Evolutionary conservation across 1,140 invertebrate species (phyloP).

Genomic region (Leptoteleia sp.): DNA sequence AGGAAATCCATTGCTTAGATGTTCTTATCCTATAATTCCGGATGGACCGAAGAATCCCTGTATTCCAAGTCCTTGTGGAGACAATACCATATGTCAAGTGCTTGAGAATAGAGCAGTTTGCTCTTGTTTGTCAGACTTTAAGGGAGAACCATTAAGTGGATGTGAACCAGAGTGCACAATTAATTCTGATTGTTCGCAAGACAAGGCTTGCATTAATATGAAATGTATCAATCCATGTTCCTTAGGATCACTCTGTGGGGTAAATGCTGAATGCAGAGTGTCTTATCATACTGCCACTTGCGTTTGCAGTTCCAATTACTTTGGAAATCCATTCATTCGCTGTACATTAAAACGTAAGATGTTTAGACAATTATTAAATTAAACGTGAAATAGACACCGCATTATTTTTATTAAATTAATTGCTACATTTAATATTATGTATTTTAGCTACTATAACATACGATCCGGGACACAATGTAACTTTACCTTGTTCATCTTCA

Average conservation of each 20-base stretch:
- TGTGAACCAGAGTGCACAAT: conserved; percentile 88
- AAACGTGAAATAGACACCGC: too few species aligned
- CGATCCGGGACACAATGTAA: conserved; percentile 82
- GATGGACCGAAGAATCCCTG: conserved; percentile 70
- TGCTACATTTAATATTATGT: too few species aligned
- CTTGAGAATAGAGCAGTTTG: conserved; percentile 79
- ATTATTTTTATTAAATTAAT: conserved; percentile 6
- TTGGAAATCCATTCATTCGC: conserved; percentile 87
- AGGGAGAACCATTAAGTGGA: conserved; percentile 86
- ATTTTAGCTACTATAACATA: conserved; percentile 80
- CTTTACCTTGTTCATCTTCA: conserved; percentile 86
- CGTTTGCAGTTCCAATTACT: conserved; percentile 85
- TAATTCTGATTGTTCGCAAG: conserved; percentile 82
- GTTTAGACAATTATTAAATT: too few species aligned
- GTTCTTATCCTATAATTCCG: conserved; percentile 82
- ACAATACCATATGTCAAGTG: conserved; percentile 78
- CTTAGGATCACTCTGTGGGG: conserved; percentile 86
- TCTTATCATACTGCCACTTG: conserved; percentile 87
- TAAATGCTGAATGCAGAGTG: conserved; percentile 85
- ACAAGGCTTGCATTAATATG: conserved; percentile 84
- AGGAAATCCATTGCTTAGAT: conserved; percentile 88
- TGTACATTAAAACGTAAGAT: conserved; percentile 84
- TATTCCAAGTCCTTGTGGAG: conserved; percentile 79
- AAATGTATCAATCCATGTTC: conserved; percentile 87
- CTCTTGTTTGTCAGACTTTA: conserved; percentile 85